Percentiles rank a stretch among this genome's conserved stretches.
Evolutionary conservation across 2,888 invertebrate genomes (phyloP).

Genomic region (Heliconius charithonia): DNA sequence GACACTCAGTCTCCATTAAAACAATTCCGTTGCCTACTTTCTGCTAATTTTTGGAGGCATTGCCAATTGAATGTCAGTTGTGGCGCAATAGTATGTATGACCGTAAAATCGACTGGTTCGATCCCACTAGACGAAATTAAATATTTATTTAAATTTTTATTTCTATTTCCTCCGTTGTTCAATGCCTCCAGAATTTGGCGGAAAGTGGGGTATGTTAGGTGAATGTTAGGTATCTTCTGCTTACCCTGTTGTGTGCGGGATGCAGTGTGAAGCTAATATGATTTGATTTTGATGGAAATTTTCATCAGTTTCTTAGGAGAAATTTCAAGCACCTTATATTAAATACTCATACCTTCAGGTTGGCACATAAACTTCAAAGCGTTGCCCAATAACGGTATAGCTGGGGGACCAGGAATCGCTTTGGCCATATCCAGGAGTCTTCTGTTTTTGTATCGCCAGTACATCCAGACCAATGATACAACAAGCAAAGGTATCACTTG

Average conservation of each 20-base stretch:
- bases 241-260: background rate
- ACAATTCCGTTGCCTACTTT: too few relatives aligned
- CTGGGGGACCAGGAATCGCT: conserved; percentile 63
- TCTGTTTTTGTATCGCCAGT: conserved; percentile 63
- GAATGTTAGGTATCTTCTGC: background rate
- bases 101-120: too few relatives aligned
- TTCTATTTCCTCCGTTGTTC: background rate
- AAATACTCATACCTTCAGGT: conserved; percentile 58
- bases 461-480: conserved; percentile 57
- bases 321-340: background rate
- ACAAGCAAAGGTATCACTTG: conserved; percentile 45
- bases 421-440: conserved; percentile 59
- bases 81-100: too few relatives aligned
- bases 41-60: too few relatives aligned
- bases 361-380: conserved; percentile 62
- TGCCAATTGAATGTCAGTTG: too few relatives aligned
- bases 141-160: background rate
- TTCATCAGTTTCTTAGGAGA: background rate
- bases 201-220: background rate
- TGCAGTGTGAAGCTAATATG: background rate
- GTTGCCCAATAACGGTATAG: conserved; percentile 67
- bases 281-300: background rate
- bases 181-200: background rate
- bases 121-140: background rate
- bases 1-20: too few relatives aligned